Evolutionary conservation across 2,797 vertebrate species (phyloP).

Genomic region (Malurus leucopterus): DNA sequence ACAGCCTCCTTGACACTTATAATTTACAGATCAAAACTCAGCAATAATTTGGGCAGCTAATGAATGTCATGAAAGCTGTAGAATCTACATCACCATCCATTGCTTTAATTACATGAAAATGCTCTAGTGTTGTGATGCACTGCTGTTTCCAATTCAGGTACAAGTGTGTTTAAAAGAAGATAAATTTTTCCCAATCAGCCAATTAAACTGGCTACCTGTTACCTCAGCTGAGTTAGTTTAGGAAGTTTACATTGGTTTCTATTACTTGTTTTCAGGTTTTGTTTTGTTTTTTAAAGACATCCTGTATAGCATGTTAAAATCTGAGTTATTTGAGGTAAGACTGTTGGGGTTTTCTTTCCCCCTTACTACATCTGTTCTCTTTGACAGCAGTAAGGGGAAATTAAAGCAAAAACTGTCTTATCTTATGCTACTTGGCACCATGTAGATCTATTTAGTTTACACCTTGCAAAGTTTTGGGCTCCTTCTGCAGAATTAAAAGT

Average conservation of each 20-base stretch:
- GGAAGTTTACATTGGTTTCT: conserved; percentile 86
- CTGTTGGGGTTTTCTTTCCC: conserved; percentile 20
- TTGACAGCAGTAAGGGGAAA: conserved; percentile 56
- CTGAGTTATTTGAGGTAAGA: conserved; percentile 59
- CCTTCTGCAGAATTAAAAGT: conserved; percentile 61
- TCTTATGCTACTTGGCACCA: conserved; percentile 65
- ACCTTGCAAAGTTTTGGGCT: conserved; percentile 70
- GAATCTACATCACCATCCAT: conserved; percentile 83
- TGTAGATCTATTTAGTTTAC: conserved; percentile 65
- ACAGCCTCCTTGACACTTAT: conserved; percentile 93
- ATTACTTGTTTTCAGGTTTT: conserved; percentile 78
- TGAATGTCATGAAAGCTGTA: conserved; percentile 99
- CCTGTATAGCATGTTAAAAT: conserved; percentile 72
- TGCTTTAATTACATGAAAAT: conserved; percentile 81
- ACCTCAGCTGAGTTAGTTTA: conserved; percentile 89
- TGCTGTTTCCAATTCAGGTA: conserved; percentile 83
- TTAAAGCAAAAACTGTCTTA: conserved; percentile 47
- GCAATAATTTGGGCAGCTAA: conserved; percentile 99
- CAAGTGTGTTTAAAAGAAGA: conserved; percentile 76
- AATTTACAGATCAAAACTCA: conserved; percentile 98
- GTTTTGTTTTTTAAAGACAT: conserved; percentile 72
- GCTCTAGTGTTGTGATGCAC: conserved; percentile 81
- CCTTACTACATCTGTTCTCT: conserved; percentile 27
- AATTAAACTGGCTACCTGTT: conserved; percentile 86
- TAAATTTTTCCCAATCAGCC: conserved; percentile 77